Conservation (phyloP, 2,888 invertebrate species). For the Ichneumoninae sp. region DNA sequence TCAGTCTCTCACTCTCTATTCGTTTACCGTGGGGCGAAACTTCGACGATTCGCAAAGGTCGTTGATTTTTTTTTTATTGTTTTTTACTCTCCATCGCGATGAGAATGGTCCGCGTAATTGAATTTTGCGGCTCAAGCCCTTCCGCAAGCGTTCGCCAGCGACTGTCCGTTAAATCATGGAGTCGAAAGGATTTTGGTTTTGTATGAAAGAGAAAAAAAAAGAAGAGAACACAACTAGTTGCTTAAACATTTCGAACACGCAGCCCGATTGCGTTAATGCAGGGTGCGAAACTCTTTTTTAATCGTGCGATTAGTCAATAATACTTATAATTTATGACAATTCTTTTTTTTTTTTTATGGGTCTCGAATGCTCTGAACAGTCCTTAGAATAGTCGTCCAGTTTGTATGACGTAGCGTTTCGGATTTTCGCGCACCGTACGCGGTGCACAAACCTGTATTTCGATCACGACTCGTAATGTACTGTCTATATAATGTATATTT, state of each 20-base stretch:
- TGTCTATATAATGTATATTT: conserved; percentile 57
- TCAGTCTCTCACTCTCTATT: conserved; percentile 13
- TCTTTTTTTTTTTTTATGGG: conserved; percentile 26
- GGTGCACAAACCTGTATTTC: conserved; percentile 32
- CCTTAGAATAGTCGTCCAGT: conserved; percentile 49
- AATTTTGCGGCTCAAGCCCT: conserved; percentile 36
- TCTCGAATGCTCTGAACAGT: conserved; percentile 54
- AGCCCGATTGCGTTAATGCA: conserved; percentile 44
- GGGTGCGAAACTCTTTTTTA: conserved; percentile 39
- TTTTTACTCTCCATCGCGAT: background rate
- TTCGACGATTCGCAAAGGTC: conserved; percentile 2
- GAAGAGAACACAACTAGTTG: background rate
- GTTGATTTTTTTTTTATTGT: background rate
- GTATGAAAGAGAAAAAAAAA: background rate
- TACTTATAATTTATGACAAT: conserved; percentile 58
- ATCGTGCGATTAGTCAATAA: conserved; percentile 67
- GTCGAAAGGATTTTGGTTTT: conserved; percentile 21
- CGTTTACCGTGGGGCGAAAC: background rate
- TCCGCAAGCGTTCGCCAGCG: conserved; percentile 59
- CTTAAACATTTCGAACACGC: conserved; percentile 10
- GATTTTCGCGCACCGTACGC: conserved; percentile 24
- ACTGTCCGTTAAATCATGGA: conserved; percentile 27
- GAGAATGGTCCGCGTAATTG: conserved; percentile 55
- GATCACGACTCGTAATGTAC: conserved; percentile 34
- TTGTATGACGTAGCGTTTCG: conserved; percentile 40